Conservation (phyloP, 2,888 invertebrate species). For the Philonicus albiceps region DNA sequence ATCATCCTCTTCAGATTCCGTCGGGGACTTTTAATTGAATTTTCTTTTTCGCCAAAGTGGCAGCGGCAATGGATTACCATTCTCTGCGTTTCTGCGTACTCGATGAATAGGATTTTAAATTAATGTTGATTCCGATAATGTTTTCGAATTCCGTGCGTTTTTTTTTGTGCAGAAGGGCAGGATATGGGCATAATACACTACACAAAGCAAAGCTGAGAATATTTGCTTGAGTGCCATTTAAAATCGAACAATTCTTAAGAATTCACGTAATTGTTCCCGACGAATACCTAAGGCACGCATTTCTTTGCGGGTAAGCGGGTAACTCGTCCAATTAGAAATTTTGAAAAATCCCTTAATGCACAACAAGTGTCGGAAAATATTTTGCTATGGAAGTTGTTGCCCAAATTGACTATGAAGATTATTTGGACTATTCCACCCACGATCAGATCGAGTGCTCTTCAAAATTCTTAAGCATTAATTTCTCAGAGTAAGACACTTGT, state of each 20-base stretch:
- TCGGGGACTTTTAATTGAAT: conserved; percentile 37
- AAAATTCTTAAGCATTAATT: not conserved
- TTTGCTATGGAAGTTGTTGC: not conserved
- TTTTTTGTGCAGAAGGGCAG: not conserved
- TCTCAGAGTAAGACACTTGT: not conserved
- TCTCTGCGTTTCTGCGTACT: conserved; percentile 17
- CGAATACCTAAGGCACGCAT: not conserved
- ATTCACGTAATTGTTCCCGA: not conserved
- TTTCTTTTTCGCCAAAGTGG: conserved; percentile 6
- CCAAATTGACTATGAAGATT: not conserved
- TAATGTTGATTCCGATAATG: conserved; percentile 27
- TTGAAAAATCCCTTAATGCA: not conserved
- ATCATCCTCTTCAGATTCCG: conserved; percentile 35
- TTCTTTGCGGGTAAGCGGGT: not conserved
- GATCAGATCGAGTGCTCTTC: not conserved
- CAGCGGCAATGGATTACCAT: not conserved
- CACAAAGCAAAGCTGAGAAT: not conserved
- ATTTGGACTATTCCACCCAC: not conserved
- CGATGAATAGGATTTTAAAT: conserved; percentile 18
- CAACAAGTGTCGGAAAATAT: not conserved
- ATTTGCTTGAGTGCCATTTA: not conserved
- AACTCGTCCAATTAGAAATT: not conserved
- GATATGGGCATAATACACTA: not conserved
- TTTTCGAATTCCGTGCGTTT: not conserved
- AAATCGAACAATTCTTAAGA: not conserved